Evolutionary conservation across 2,113 vertebrate species (phyloP), one percentile per base, ranked within the genome.

Genomic region (Chionomys nivalis): DNA sequence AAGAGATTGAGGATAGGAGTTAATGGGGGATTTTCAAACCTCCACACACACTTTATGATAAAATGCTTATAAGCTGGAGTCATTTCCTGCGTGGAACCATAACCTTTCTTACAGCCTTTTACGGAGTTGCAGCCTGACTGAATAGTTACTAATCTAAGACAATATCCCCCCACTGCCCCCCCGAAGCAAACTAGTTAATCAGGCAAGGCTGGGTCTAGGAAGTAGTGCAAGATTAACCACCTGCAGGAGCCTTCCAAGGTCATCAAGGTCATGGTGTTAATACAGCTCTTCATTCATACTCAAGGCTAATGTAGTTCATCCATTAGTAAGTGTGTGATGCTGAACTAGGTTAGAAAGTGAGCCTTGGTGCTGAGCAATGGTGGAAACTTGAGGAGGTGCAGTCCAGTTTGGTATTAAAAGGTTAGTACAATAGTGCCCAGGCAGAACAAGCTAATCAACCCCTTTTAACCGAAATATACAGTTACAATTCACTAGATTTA

Each of bases 41-140:
- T 98, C 97, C 94, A 95, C 97, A 97, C 95, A 97, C 95, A 92
- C 96, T 96, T 91, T 87, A 95, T 89, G 98, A 98, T 98, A 98
- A 98, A 98, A 98, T 98, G 91, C 75, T 98, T 98, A 97, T 94
- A 94, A 79, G 94, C 96, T 98, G 97, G 96, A 96, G 96, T 98
- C 97, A 98, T 97, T 98, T 98, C 98, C 98, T 98, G 90, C 75
- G 86, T 93, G 98, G 97, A 98, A 76, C 96, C 95, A 94, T 81
- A 58, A 90, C 96, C 98, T 98, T 98, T 98, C 97, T 98, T 98
- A 98, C 97, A 77, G 91, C 90, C 93, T 96, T 97, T 96, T 97
- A 97, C 0, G 0, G 92, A 95, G 98, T 97, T 92, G 72, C 97
- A 94, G 98, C 93, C 97, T 97, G 94, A 90, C 97, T 96, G 94